Evolutionary conservation across 2,888 invertebrate genomes (phyloP).

Genomic region (Tribolium freemani): DNA sequence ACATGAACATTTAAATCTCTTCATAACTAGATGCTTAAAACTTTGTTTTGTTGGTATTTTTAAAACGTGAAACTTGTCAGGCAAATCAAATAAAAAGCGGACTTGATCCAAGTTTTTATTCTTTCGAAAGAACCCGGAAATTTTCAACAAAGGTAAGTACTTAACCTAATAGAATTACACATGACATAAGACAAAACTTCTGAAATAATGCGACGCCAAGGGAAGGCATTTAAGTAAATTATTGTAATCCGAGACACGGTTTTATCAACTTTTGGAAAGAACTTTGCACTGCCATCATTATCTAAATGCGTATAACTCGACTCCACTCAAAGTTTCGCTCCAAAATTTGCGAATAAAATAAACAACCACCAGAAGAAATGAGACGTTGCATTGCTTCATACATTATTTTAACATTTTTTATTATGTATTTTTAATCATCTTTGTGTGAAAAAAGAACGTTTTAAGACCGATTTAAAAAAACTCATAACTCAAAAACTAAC

Average conservation of each 20-base stretch:
- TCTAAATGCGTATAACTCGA: neutral
- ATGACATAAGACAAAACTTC: slow-evolving; percentile 19
- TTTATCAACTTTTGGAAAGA: slow-evolving; percentile 19
- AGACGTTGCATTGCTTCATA: neutral
- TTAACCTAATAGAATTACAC: slow-evolving; percentile 22
- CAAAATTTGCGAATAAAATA: too few relatives aligned
- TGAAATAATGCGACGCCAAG: slow-evolving; percentile 12
- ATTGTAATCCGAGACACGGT: slow-evolving; percentile 9
- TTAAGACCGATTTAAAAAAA: too few relatives aligned
- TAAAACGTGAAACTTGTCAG: slow-evolving; percentile 14
- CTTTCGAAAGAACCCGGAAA: neutral
- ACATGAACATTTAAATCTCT: neutral
- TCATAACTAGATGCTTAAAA: neutral
- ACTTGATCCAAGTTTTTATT: slow-evolving; percentile 6
- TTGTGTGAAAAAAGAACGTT: too few relatives aligned
- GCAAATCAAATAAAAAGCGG: slow-evolving; percentile 1
- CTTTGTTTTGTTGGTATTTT: neutral
- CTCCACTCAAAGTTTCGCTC: neutral
- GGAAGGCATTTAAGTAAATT: slow-evolving; percentile 4
- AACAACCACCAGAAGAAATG: too few relatives aligned
- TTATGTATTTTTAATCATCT: too few relatives aligned
- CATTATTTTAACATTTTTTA: too few relatives aligned
- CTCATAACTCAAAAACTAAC: too few relatives aligned
- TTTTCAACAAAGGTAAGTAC: slow-evolving; percentile 22
- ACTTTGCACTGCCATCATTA: slow-evolving; percentile 12